Evolutionary conservation across 2,888 invertebrate genomes (phyloP).

Genomic region (Halocaridina rubra): DNA sequence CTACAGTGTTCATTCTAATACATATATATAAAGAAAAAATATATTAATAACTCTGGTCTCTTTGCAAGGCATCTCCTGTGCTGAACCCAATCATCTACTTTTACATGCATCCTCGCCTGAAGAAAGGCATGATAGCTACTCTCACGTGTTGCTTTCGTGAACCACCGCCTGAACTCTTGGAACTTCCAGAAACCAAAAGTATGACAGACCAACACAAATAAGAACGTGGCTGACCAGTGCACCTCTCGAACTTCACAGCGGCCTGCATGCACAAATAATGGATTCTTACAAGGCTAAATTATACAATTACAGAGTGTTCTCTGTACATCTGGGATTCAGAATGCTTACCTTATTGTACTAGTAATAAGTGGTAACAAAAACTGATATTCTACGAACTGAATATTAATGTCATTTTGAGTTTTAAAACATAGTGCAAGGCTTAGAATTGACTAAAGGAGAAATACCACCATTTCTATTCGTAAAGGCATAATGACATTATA

Average conservation of each 20-base stretch:
- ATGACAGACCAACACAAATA: conserved; percentile 47
- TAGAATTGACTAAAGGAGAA: too few relatives aligned
- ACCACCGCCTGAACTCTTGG: conserved; percentile 43
- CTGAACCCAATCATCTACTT: conserved; percentile 67
- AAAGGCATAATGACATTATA: too few relatives aligned
- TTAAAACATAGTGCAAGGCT: too few relatives aligned
- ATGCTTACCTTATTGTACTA: too few relatives aligned
- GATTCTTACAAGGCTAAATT: too few relatives aligned
- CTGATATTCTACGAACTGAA: too few relatives aligned
- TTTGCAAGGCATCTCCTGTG: conserved; percentile 65
- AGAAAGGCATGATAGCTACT: conserved; percentile 47
- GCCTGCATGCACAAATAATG: not conserved
- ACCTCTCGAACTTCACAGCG: not conserved
- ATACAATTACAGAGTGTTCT: too few relatives aligned
- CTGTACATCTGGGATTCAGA: too few relatives aligned
- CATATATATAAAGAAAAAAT: not conserved
- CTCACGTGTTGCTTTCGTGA: conserved; percentile 48
- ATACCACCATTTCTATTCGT: too few relatives aligned
- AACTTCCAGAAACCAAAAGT: conserved; percentile 47
- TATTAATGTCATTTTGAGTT: too few relatives aligned
- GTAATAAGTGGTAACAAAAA: too few relatives aligned
- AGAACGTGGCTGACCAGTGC: not conserved
- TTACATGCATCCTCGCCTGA: conserved; percentile 41
- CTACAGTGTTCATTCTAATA: too few relatives aligned
- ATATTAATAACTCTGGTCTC: not conserved